Evolutionary conservation across 2,797 vertebrate species (phyloP).

Genomic region (Macrochelys suwanniensis): DNA sequence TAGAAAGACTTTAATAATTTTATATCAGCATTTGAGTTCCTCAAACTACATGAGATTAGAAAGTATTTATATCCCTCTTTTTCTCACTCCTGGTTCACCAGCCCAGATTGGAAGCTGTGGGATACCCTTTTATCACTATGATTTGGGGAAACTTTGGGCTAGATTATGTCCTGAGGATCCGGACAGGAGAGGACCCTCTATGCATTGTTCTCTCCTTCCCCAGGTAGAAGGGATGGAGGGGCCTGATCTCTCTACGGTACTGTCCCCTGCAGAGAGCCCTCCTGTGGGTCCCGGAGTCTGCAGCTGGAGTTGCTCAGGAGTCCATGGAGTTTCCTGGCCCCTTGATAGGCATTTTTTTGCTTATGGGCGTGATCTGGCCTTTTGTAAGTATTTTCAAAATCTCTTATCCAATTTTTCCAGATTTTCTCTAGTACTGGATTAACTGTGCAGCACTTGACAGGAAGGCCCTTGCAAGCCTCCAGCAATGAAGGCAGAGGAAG

Average conservation of each 20-base stretch:
- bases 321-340: neutral
- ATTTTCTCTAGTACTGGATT: neutral
- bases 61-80: neutral
- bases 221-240: neutral
- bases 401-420: neutral
- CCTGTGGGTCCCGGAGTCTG: neutral
- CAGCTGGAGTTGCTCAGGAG: rapidly evolving
- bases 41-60: neutral
- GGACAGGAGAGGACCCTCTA: neutral
- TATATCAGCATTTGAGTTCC: neutral
- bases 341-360: neutral
- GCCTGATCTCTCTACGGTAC: neutral
- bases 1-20: constrained; percentile 17
- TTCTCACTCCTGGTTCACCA: neutral
- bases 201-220: rapidly evolving
- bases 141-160: neutral
- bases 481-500: neutral
- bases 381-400: neutral
- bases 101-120: neutral
- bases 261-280: neutral
- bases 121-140: neutral
- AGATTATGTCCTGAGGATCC: neutral
- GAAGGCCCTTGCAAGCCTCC: neutral
- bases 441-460: neutral
- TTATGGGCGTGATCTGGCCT: neutral